These are phyloP conservation scores for Corydoras sp. DNA, from an alignment of 2,113 vertebrate species.

Conservation along the genomic window DNA sequence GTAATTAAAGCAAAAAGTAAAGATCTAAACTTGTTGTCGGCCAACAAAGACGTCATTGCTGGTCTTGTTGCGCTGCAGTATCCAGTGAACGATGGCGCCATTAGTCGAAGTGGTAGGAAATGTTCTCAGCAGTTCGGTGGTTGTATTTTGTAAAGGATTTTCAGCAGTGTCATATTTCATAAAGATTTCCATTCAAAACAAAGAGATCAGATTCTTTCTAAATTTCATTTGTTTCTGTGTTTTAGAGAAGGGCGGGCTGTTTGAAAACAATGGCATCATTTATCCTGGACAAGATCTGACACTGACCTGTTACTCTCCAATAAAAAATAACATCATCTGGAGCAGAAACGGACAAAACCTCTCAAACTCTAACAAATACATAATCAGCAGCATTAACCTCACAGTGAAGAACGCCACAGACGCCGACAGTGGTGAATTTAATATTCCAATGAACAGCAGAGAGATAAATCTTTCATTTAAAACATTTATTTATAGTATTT, in stretches of 20 bases:
- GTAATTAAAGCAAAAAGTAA: not conserved
- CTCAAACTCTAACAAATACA: not conserved
- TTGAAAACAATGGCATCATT: not conserved
- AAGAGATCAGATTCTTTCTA: no score
- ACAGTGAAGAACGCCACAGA: not conserved
- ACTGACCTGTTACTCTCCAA: not conserved
- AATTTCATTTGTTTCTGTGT: not conserved
- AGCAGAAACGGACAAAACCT: not conserved
- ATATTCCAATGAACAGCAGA: no score
- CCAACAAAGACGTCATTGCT: not conserved
- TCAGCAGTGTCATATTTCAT: not conserved
- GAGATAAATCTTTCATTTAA: no score
- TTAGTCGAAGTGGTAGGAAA: slow-evolving; percentile 3
- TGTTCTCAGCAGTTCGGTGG: not conserved
- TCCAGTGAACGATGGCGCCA: not conserved
- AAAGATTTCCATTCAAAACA: not conserved
- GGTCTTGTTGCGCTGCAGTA: not conserved
- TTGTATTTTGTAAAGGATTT: not conserved
- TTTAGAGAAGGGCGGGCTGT: not conserved
- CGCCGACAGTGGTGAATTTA: slow-evolving; percentile 9
- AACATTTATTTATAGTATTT: no score
- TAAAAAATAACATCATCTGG: not conserved
- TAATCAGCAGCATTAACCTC: not conserved
- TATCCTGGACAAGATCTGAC: not conserved
- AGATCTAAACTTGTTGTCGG: not conserved